Conservation (phyloP, 2,113 vertebrate species). For the Amblyornis subalaris region DNA sequence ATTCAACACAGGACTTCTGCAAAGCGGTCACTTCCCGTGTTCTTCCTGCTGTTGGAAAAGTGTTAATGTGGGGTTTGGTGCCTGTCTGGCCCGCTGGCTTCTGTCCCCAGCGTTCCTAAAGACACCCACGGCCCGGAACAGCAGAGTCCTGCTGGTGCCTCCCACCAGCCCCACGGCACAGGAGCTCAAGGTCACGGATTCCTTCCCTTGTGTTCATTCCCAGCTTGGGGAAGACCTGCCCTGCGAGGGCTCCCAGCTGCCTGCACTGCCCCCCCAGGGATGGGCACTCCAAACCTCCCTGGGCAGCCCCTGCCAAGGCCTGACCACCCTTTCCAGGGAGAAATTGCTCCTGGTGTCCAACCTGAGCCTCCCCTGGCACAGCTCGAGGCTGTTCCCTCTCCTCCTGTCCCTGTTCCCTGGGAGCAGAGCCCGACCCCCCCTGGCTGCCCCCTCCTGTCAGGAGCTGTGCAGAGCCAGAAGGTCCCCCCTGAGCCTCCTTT, state of each 20-base stretch:
- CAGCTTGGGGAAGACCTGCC: background rate
- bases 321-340: background rate
- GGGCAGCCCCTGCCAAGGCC: background rate
- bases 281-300: background rate
- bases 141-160: slow-evolving; percentile 11
- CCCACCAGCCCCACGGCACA: slow-evolving; percentile 48
- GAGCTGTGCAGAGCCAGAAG: background rate
- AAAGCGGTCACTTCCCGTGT: background rate
- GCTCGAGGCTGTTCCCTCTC: background rate
- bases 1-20: background rate
- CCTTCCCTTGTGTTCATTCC: background rate
- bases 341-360: background rate
- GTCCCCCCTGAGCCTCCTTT: background rate
- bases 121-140: slow-evolving; percentile 54
- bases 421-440: background rate
- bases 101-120: slow-evolving; percentile 38
- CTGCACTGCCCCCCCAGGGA: background rate
- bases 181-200: slow-evolving; percentile 43
- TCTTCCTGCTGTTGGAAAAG: background rate
- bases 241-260: background rate
- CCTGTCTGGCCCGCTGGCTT: slow-evolving; percentile 27
- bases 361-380: background rate
- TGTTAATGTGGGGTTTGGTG: background rate
- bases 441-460: background rate
- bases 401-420: background rate